These are phyloP conservation scores for Nasua narica DNA, from an alignment of 2,797 vertebrate species.

Conservation along the genomic window DNA sequence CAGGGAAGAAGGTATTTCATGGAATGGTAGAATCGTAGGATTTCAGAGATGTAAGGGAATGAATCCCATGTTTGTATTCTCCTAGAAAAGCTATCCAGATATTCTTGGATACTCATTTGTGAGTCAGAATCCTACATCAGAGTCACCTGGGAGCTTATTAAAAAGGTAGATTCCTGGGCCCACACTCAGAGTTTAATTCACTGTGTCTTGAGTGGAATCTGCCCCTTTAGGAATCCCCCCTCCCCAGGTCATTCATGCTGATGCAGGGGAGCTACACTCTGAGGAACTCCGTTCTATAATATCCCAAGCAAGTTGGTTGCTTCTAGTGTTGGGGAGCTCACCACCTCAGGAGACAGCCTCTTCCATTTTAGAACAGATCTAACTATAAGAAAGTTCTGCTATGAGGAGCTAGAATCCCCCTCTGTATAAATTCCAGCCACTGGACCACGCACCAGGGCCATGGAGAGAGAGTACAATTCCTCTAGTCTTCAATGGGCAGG, in stretches of 20 bases:
- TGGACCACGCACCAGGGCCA: background rate
- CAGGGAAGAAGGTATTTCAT: background rate
- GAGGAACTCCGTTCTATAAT: background rate
- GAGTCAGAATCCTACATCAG: background rate
- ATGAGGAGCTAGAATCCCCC: background rate
- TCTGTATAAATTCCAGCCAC: background rate
- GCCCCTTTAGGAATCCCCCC: background rate
- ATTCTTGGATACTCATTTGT: background rate
- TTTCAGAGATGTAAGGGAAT: background rate
- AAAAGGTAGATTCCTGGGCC: background rate
- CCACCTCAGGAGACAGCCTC: background rate
- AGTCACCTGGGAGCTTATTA: background rate
- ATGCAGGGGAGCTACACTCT: background rate
- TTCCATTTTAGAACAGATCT: background rate
- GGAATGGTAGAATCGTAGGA: background rate
- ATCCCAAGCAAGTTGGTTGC: background rate
- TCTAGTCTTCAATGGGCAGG: background rate
- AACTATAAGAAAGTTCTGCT: background rate
- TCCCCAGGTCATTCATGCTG: background rate
- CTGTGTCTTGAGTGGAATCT: background rate
- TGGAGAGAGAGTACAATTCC: background rate
- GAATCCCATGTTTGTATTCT: background rate
- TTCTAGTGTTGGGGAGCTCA: background rate
- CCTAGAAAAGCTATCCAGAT: background rate
- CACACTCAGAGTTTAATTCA: background rate